These are phyloP conservation scores for Pagrus major DNA, from an alignment of 2,113 vertebrate genomes.

Conservation along the genomic window DNA sequence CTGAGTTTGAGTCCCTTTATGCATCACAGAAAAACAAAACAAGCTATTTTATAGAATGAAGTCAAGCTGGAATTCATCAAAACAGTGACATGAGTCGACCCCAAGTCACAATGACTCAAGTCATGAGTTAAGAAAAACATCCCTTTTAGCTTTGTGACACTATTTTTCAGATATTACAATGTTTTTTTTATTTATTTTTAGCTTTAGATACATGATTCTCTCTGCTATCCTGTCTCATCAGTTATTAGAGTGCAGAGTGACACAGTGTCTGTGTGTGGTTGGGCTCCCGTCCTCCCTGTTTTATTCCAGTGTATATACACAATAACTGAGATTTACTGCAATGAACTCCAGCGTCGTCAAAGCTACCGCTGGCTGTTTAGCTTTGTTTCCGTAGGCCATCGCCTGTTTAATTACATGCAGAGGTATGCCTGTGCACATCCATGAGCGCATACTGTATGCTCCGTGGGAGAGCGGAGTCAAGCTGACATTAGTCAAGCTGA, in stretches of 20 bases:
- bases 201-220: not conserved
- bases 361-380: slow-evolving; percentile 19
- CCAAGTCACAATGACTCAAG: too few relatives aligned
- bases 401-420: slow-evolving; percentile 56
- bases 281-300: not conserved
- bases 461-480: slow-evolving; percentile 61
- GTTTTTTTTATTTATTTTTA: not conserved
- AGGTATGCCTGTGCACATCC: slow-evolving; percentile 48
- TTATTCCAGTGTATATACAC: slow-evolving; percentile 20
- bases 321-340: slow-evolving; percentile 59
- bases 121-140: not conserved
- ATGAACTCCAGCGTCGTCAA: not conserved
- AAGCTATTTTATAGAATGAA: too few relatives aligned
- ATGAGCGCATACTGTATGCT: slow-evolving; percentile 43
- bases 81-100: too few relatives aligned
- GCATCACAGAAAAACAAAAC: too few relatives aligned
- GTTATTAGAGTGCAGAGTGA: slow-evolving; percentile 2
- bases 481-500: slow-evolving; percentile 78
- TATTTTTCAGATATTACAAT: not conserved
- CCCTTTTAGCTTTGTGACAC: not conserved
- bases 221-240: not conserved
- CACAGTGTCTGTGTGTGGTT: not conserved
- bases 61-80: too few relatives aligned
- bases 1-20: too few relatives aligned
- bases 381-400: slow-evolving; percentile 6